These are phyloP conservation scores for Psittacula cyanocephala DNA, from an alignment of 2,113 vertebrate species.

Conservation along the genomic window DNA sequence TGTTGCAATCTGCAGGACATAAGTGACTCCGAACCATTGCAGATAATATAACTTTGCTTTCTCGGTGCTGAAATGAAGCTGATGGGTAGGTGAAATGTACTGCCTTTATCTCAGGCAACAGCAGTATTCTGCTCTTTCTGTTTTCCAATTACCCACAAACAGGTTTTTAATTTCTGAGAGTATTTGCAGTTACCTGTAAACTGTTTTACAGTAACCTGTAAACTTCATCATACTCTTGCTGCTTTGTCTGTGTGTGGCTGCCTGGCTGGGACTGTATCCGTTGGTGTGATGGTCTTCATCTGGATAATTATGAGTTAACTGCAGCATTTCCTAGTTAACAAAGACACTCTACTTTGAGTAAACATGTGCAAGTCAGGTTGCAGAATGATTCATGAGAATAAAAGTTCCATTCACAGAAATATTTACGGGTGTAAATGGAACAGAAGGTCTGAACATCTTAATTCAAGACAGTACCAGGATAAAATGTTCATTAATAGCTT, in stretches of 20 bases:
- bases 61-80: not conserved
- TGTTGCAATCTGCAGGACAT: not conserved
- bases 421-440: not conserved
- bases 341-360: not conserved
- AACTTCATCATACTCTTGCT: fast-evolving
- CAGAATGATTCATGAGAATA: not conserved
- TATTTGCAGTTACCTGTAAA: not conserved
- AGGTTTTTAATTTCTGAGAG: not conserved
- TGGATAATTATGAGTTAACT: not conserved
- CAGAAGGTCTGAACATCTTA: not conserved
- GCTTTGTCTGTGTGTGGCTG: not conserved
- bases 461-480: not conserved
- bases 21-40: not conserved
- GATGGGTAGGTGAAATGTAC: not conserved
- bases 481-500: not conserved
- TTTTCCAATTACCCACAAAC: not conserved
- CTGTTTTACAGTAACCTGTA: not conserved
- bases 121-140: not conserved
- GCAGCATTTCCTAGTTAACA: not conserved
- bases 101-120: not conserved
- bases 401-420: not conserved
- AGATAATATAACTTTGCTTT: not conserved
- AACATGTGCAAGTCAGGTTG: not conserved
- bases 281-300: not conserved
- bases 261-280: not conserved